These are phyloP conservation scores for Neolamprologus hecqui DNA, from an alignment of 2,113 vertebrate genomes.

Conservation along the genomic window DNA sequence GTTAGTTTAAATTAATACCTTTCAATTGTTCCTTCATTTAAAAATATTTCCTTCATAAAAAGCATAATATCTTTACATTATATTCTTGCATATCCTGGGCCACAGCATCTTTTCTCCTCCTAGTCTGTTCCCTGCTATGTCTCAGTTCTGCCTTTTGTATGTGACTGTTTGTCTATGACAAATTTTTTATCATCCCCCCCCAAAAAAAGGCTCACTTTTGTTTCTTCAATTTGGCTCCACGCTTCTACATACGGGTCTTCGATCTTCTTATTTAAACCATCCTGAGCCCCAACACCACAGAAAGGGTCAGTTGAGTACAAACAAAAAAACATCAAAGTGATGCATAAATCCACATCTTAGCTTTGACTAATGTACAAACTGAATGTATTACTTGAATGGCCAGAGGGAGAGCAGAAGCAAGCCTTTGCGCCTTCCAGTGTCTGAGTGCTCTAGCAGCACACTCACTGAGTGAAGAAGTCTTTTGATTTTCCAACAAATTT, in stretches of 20 bases:
- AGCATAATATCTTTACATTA: background rate
- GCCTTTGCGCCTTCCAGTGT: background rate
- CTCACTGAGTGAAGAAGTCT: background rate
- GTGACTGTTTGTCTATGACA: background rate
- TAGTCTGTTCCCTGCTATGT: background rate
- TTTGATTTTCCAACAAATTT: background rate
- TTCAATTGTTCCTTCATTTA: background rate
- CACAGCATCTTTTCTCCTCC: background rate
- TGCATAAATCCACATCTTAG: slow-evolving; percentile 35
- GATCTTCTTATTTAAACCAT: background rate
- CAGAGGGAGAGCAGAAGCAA: slow-evolving; percentile 1
- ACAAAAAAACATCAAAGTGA: slow-evolving; percentile 54
- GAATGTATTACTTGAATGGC: background rate
- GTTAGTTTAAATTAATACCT: background rate
- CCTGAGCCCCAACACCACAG: background rate
- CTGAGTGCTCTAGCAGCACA: background rate
- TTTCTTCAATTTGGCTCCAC: background rate
- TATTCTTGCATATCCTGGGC: background rate
- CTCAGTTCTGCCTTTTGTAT: background rate
- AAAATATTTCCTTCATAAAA: background rate
- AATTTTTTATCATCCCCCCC: background rate
- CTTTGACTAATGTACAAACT: slow-evolving; percentile 39
- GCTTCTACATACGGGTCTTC: background rate
- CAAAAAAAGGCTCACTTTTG: background rate
- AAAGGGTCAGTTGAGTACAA: slow-evolving; percentile 24